Evolutionary conservation across 1,140 invertebrate genomes (phyloP).

Genomic region (Conus ventricosus): DNA sequence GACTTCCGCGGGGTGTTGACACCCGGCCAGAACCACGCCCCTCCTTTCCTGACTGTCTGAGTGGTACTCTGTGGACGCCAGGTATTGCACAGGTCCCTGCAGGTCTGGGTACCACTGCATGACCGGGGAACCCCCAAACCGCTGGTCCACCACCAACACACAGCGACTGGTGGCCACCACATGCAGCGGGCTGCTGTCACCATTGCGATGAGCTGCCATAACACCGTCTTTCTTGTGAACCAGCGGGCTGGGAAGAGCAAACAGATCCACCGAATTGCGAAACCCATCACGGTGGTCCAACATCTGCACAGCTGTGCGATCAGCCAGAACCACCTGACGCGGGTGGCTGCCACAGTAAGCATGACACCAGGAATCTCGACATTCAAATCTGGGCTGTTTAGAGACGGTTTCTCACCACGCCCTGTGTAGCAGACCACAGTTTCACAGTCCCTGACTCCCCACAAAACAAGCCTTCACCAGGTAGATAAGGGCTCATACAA

Average conservation of each 20-base stretch:
- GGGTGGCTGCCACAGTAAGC: constrained; percentile 1
- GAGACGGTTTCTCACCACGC: background rate
- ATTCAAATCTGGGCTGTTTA: background rate
- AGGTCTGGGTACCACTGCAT: constrained; percentile 29
- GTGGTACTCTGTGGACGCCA: background rate
- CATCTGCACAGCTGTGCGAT: constrained; percentile 14
- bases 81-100: constrained; percentile 4
- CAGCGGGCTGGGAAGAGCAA: background rate
- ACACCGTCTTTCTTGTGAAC: constrained; percentile 1
- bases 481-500: background rate
- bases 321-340: background rate
- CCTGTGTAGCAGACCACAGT: background rate
- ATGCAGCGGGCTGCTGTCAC: background rate
- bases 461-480: constrained; percentile 13
- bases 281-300: constrained; percentile 19
- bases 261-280: background rate
- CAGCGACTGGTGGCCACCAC: constrained; percentile 6
- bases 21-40: background rate
- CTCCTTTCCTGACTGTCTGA: background rate
- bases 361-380: background rate
- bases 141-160: constrained; percentile 21
- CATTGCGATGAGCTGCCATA: background rate
- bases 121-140: constrained; percentile 4
- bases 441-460: background rate
- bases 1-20: constrained; percentile 11